Evolutionary conservation across 2,888 invertebrate species (phyloP).

Genomic region (Spisula subtruncata): DNA sequence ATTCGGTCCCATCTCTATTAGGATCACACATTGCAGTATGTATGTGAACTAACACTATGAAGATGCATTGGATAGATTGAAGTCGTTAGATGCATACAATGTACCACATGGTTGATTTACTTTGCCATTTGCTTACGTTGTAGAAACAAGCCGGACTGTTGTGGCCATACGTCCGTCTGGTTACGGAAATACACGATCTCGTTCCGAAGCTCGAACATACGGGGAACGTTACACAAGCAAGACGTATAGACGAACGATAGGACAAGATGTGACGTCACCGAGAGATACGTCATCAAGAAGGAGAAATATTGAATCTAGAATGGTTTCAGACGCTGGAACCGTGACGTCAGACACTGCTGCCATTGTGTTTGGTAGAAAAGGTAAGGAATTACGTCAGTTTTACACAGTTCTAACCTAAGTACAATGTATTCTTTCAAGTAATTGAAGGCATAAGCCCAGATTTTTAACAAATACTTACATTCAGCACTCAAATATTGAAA

Average conservation of each 20-base stretch:
- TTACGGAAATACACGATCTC: constrained; percentile 24
- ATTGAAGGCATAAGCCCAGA: too few species aligned
- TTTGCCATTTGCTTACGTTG: constrained; percentile 15
- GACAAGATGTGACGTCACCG: neutral
- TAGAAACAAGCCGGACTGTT: constrained; percentile 54
- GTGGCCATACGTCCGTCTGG: constrained; percentile 57
- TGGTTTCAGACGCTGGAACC: neutral
- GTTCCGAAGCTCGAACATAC: neutral
- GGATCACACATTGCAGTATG: too few species aligned
- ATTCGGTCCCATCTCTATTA: too few species aligned
- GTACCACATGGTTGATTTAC: too few species aligned
- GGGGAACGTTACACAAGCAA: neutral
- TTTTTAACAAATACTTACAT: too few species aligned
- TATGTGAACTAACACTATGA: too few species aligned
- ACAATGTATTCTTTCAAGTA: too few species aligned
- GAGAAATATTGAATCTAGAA: neutral
- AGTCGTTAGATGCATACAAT: neutral
- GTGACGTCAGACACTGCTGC: too few species aligned
- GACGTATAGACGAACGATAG: neutral
- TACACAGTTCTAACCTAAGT: neutral
- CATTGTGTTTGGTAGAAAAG: neutral
- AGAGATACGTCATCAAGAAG: neutral
- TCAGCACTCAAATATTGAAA: too few species aligned
- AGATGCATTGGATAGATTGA: neutral
- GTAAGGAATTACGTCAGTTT: neutral